Percentiles rank a stretch among this genome's conserved stretches.
These are phyloP conservation scores for Anarrhichthys ocellatus DNA, from an alignment of 2,113 vertebrate genomes.

Conservation along the genomic window DNA sequence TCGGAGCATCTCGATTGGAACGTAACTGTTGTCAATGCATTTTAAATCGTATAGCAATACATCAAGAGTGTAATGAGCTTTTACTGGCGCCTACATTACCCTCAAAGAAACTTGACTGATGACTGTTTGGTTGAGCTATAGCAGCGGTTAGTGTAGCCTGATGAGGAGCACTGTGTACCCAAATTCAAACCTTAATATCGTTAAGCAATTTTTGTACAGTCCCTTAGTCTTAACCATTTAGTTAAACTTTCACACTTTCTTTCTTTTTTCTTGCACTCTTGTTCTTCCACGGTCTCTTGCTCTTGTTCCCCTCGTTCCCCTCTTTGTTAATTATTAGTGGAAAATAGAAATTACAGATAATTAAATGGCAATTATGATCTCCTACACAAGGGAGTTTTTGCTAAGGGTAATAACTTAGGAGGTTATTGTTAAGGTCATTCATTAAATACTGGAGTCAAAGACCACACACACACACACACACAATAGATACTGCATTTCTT, in stretches of 20 bases:
- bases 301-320: constrained; percentile 36
- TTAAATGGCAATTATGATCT: constrained; percentile 76
- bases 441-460: constrained; percentile 62
- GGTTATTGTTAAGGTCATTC: constrained; percentile 75
- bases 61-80: constrained; percentile 57
- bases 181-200: background rate
- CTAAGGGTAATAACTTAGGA: constrained; percentile 67
- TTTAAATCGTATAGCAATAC: constrained; percentile 62
- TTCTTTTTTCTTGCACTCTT: constrained; percentile 28
- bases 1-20: constrained; percentile 86
- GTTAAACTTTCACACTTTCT: constrained; percentile 9
- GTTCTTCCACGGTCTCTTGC: constrained; percentile 53
- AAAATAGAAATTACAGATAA: constrained; percentile 76
- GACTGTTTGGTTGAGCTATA: background rate
- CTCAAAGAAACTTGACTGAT: background rate
- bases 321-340: constrained; percentile 76
- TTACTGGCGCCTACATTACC: background rate
- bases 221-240: constrained; percentile 17
- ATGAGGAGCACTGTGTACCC: background rate
- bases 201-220: constrained; percentile 2
- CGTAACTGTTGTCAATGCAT: constrained; percentile 77
- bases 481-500: constrained; percentile 26
- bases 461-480: constrained; percentile 25
- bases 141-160: background rate
- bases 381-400: constrained; percentile 60